Base-by-base conservation (phyloP, 2,113 vertebrate genomes). In the Thymallus thymallus region DNA sequence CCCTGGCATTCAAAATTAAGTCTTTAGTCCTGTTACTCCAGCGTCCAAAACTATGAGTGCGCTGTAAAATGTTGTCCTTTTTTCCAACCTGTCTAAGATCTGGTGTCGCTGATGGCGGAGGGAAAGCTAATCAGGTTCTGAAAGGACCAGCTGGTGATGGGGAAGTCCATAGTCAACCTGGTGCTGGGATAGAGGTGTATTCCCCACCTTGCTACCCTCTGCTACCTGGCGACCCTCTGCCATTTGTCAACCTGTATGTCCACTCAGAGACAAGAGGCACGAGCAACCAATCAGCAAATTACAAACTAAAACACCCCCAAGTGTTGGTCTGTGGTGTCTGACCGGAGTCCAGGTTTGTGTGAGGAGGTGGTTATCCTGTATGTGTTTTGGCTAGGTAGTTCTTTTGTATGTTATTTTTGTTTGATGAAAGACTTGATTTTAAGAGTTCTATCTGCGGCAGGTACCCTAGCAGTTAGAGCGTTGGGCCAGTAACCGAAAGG, bases 61-160 rank as follows among this genome's bases (percentile, higher is more conserved):
- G 4, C 16, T 51, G 48, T 51, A 51, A 18, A 12, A 65, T 18
- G 24, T 32, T 16, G 4, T 23, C 63, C 26, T 6, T 29, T 18
- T 65, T 4, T 16, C 14, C 29, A 20, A 18, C 26, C 29, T 10
- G 24, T 65, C 24, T 5, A 5, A 60, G 56, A 60, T 60, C 56
- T 60, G 56, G 56, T 60, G 56, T 20, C n/a, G 2, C 56, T 60
- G 56, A 60, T 60, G 56, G 2, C n/a, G 9, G 56, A 22, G 2
- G 56, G n/a, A 65, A 30, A 29, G 24, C 13, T 32, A 4, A 65
- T 24, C 30, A 66, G 64, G 18, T 41, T 32, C 18, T n/a, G 6
- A 41, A 66, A 66, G 30, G 16, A 29, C 64, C 63, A 32, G 30
- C 5, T 66, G 64, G 63, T 65, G 29, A 35, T 66, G 64, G 30